phyloP scores from a whole-genome alignment of 2,113 vertebrate species.

The Nyctereutes procyonoides region DNA sequence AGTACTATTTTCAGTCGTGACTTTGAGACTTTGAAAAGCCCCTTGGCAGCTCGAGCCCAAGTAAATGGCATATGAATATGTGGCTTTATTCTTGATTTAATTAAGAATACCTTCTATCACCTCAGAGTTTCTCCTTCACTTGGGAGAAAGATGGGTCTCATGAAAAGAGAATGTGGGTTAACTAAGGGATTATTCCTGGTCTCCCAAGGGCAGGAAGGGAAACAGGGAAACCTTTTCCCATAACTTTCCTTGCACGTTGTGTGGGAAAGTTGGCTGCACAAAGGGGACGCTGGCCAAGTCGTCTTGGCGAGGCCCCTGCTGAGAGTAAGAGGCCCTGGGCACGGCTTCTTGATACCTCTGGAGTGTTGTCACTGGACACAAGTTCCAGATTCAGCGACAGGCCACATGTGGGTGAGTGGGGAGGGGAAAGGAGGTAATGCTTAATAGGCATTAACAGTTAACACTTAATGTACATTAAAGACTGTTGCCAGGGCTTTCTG shows the following conservation, averaged over 20 bases:
- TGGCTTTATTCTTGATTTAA: slow-evolving; percentile 33
- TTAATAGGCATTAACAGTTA: neutral
- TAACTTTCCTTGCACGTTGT: neutral
- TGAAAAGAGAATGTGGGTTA: neutral
- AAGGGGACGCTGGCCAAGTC: neutral
- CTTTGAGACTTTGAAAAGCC: slow-evolving; percentile 32
- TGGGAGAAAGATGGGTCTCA: neutral
- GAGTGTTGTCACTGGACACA: neutral
- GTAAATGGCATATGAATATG: slow-evolving; percentile 1
- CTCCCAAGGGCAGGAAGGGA: neutral
- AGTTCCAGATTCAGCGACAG: neutral
- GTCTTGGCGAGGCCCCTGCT: neutral
- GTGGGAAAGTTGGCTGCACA: neutral
- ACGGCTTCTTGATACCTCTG: neutral
- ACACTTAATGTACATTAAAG: neutral
- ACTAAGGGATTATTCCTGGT: neutral
- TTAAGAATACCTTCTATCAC: neutral
- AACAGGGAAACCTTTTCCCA: neutral
- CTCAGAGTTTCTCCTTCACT: neutral
- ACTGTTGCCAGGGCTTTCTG: neutral
- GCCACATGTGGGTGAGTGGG: neutral
- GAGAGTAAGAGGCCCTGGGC: neutral
- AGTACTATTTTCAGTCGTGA: neutral
- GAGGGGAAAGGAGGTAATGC: neutral
- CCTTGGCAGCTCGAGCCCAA: neutral